These are phyloP conservation scores for Biston stratarius DNA, from an alignment of 2,888 invertebrate genomes.

Conservation along the genomic window DNA sequence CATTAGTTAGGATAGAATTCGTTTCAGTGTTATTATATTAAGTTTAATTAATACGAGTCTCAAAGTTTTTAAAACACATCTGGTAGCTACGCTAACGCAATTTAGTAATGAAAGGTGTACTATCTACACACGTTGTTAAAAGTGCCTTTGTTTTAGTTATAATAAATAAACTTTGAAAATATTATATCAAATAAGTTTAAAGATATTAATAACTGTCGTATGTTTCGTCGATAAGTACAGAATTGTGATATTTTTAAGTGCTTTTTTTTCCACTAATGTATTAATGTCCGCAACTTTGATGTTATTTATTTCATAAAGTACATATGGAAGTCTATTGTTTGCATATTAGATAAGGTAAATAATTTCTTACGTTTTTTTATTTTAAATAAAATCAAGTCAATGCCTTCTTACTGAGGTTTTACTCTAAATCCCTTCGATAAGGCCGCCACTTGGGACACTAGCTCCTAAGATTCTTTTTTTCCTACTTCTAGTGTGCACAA, in stretches of 20 bases:
- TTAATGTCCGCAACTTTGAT: constrained; percentile 55
- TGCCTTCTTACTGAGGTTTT: constrained; percentile 19
- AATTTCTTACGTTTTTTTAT: constrained; percentile 40
- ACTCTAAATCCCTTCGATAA: not conserved
- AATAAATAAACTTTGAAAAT: not conserved
- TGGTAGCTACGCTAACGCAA: constrained; percentile 25
- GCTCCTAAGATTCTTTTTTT: too few species aligned
- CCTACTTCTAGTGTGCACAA: too few species aligned
- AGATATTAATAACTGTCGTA: constrained; percentile 11
- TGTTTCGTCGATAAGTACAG: constrained; percentile 51
- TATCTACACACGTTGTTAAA: constrained; percentile 23
- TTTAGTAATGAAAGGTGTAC: constrained; percentile 9
- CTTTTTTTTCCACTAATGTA: constrained; percentile 53
- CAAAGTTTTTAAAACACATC: constrained; percentile 28
- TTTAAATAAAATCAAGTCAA: constrained; percentile 47
- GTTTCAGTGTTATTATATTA: constrained; percentile 17
- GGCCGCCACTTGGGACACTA: too few species aligned
- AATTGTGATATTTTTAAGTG: constrained; percentile 76
- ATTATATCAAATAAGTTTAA: constrained; percentile 15
- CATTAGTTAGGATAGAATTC: not conserved
- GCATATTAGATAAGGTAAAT: constrained; percentile 54
- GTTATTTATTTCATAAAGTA: constrained; percentile 53
- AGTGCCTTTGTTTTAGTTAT: constrained; percentile 33
- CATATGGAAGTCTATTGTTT: constrained; percentile 53
- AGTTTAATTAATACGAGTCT: constrained; percentile 18